Percentiles rank a stretch among this genome's conserved stretches.
These are phyloP conservation scores for Melanerpes formicivorus DNA, from an alignment of 2,113 vertebrate species.

Conservation along the genomic window DNA sequence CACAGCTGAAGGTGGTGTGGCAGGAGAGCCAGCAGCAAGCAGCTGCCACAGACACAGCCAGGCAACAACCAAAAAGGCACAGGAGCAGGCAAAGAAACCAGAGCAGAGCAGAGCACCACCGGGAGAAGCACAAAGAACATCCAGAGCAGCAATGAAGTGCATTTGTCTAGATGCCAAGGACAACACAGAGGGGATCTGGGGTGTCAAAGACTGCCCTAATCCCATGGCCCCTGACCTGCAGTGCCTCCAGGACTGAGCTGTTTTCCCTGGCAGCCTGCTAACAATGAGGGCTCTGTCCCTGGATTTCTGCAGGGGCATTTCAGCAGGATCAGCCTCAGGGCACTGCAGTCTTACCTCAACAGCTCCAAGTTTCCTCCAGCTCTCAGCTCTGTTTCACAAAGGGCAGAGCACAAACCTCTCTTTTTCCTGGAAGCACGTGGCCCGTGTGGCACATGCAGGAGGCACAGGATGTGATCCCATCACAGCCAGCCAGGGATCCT, in stretches of 20 bases:
- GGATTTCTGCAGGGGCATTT: not conserved
- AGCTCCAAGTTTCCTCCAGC: not conserved
- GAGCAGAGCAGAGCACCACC: not conserved
- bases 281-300: not conserved
- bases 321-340: not conserved
- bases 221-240: not conserved
- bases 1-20: not conserved
- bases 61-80: not conserved
- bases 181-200: not conserved
- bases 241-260: not conserved
- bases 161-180: not conserved
- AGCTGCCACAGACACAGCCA: not conserved
- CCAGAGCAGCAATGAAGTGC: not conserved
- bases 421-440: not conserved
- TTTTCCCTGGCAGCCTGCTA: not conserved
- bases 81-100: not conserved
- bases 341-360: not conserved
- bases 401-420: not conserved
- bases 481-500: accelerated
- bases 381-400: not conserved
- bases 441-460: accelerated
- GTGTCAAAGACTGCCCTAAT: not conserved
- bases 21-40: not conserved
- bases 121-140: not conserved
- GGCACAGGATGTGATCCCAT: not conserved